phyloP scores from a whole-genome alignment of 2,888 invertebrate genomes.

The Meteorus colon region DNA sequence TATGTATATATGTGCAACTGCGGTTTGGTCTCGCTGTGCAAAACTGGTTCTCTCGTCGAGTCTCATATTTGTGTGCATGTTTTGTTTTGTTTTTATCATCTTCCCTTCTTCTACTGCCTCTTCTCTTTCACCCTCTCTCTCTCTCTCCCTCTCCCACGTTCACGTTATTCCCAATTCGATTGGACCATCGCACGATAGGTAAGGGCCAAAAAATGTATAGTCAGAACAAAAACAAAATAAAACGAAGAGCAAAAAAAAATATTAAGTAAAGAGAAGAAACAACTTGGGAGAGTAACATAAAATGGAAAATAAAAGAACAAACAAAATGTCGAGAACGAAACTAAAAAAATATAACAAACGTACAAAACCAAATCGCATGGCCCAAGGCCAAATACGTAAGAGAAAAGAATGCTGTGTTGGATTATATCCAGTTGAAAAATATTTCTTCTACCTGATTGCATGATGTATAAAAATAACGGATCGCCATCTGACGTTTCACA shows the following conservation, averaged over 20 bases:
- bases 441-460: conserved; percentile 33
- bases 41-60: conserved; percentile 51
- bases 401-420: conserved; percentile 33
- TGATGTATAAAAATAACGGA: conserved; percentile 40
- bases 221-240: conserved; percentile 18
- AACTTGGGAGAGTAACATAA: background rate
- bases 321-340: background rate
- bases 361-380: conserved; percentile 4
- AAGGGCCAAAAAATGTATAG: conserved; percentile 42
- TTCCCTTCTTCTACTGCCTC: conserved; percentile 22
- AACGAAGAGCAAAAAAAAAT: conserved; percentile 33
- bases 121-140: background rate
- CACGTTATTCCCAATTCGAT: background rate
- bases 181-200: conserved; percentile 47
- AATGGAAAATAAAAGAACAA: background rate
- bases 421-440: conserved; percentile 37
- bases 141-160: background rate
- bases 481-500: conserved; percentile 33
- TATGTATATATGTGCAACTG: conserved; percentile 14
- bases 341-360: background rate
- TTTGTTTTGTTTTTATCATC: conserved; percentile 1
- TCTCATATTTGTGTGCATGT: conserved; percentile 28
- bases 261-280: background rate
- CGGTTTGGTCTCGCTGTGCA: conserved; percentile 39
- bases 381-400: conserved; percentile 52